phyloP scores from a whole-genome alignment of 1,140 invertebrate species.

The Saccostrea cuccullata region DNA sequence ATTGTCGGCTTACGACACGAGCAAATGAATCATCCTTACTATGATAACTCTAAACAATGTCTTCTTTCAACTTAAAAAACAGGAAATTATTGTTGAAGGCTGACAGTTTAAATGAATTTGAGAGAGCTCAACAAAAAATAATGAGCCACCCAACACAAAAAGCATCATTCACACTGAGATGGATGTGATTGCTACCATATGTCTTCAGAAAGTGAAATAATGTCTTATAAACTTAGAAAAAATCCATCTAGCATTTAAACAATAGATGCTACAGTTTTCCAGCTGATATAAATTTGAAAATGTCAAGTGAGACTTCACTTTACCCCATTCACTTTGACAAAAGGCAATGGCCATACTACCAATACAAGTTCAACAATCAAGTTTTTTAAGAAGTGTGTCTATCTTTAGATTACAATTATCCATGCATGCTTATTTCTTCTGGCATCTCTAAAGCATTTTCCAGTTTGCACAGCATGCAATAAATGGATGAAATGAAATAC shows the following conservation, averaged over 20 bases:
- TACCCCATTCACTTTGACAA: neutral
- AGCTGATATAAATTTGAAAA: neutral
- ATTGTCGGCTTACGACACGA: neutral
- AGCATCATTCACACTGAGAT: neutral
- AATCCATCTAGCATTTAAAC: neutral
- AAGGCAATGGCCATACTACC: neutral
- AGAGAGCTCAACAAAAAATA: neutral
- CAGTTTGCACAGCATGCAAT: slow-evolving; percentile 8
- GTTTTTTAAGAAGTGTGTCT: neutral
- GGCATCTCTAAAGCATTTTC: neutral
- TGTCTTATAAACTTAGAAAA: neutral
- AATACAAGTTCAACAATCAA: neutral
- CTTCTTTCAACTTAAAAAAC: slow-evolving; percentile 19
- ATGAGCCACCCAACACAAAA: neutral
- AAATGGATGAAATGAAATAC: slow-evolving; percentile 28
- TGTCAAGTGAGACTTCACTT: neutral
- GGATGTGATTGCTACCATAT: neutral
- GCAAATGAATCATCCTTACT: slow-evolving; percentile 9
- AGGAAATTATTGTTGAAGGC: slow-evolving; percentile 33
- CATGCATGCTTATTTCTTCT: neutral
- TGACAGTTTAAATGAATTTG: slow-evolving; percentile 26
- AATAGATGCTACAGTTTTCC: neutral
- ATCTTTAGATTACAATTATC: slow-evolving; percentile 12
- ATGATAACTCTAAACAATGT: slow-evolving; percentile 3
- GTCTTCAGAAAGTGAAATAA: neutral